Percentiles rank a stretch among this genome's conserved stretches.
Evolutionary conservation across 2,888 invertebrate species (phyloP).

Genomic region (Crioceris asparagi): DNA sequence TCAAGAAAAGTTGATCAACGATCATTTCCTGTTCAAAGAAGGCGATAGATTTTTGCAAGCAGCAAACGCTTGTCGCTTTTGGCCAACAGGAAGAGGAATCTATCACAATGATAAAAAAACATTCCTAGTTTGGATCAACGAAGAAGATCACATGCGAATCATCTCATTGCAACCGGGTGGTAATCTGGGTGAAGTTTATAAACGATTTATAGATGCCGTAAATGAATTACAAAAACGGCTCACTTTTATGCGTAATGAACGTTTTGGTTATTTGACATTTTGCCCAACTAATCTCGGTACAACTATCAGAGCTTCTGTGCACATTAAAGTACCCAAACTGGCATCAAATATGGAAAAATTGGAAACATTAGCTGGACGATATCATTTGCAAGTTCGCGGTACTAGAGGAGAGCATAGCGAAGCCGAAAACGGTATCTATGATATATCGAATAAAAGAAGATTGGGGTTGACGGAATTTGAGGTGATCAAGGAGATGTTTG

Average conservation of each 20-base stretch:
- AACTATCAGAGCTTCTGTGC: slow-evolving; percentile 59
- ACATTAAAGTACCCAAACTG: slow-evolving; percentile 54
- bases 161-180: slow-evolving; percentile 97
- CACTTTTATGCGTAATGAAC: slow-evolving; percentile 46
- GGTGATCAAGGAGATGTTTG: slow-evolving; percentile 53
- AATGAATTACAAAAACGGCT: slow-evolving; percentile 42
- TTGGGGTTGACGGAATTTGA: slow-evolving; percentile 54
- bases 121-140: slow-evolving; percentile 94
- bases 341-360: slow-evolving; percentile 42
- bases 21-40: slow-evolving; percentile 96
- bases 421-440: slow-evolving; percentile 49
- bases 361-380: slow-evolving; percentile 46
- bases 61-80: slow-evolving; percentile 88
- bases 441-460: slow-evolving; percentile 55
- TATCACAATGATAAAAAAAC: slow-evolving; percentile 92
- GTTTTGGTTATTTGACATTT: slow-evolving; percentile 59
- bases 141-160: slow-evolving; percentile 94
- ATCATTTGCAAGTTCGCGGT: slow-evolving; percentile 48
- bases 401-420: slow-evolving; percentile 53
- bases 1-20: slow-evolving; percentile 90
- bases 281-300: slow-evolving; percentile 66
- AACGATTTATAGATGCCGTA: slow-evolving; percentile 42
- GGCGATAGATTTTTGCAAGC: slow-evolving; percentile 81
- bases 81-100: slow-evolving; percentile 90
- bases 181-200: slow-evolving; percentile 68